Percentiles rank a stretch among this genome's conserved stretches.
Conservation (phyloP, 2,888 invertebrate genomes). For the Tipula lateralis region DNA sequence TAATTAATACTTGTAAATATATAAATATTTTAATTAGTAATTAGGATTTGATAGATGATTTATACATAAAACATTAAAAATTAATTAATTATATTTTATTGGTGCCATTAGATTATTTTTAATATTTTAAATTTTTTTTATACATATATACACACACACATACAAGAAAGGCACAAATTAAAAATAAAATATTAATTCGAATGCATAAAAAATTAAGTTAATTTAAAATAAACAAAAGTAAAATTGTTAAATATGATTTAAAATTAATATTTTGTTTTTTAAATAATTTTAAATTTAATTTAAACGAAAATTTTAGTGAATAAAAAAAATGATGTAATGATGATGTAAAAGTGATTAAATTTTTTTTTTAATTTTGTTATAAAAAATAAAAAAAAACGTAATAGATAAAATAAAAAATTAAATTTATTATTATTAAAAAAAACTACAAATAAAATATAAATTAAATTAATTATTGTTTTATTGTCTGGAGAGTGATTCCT, state of each 20-base stretch:
- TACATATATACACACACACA: background rate
- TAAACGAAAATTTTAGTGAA: background rate
- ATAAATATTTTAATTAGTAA: background rate
- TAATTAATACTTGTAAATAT: constrained; percentile 11
- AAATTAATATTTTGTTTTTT: background rate
- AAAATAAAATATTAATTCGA: background rate
- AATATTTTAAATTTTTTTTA: background rate
- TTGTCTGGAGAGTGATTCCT: no score
- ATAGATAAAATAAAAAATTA: background rate
- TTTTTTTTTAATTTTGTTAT: constrained; percentile 19
- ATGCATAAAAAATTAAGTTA: background rate
- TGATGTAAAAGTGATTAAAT: background rate
- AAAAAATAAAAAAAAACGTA: background rate
- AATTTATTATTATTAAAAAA: constrained; percentile 19
- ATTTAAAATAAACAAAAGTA: background rate
- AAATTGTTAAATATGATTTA: constrained; percentile 14
- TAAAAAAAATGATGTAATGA: background rate
- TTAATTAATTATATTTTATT: background rate
- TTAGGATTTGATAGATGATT: background rate
- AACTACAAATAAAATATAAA: background rate
- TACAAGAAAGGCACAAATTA: background rate
- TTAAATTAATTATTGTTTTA: background rate
- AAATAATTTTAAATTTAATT: constrained; percentile 14
- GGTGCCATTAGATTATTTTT: constrained; percentile 19
- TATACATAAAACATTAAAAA: background rate